These are phyloP conservation scores for Tetheella fluctuosa DNA, from an alignment of 2,888 invertebrate genomes.

Conservation along the genomic window DNA sequence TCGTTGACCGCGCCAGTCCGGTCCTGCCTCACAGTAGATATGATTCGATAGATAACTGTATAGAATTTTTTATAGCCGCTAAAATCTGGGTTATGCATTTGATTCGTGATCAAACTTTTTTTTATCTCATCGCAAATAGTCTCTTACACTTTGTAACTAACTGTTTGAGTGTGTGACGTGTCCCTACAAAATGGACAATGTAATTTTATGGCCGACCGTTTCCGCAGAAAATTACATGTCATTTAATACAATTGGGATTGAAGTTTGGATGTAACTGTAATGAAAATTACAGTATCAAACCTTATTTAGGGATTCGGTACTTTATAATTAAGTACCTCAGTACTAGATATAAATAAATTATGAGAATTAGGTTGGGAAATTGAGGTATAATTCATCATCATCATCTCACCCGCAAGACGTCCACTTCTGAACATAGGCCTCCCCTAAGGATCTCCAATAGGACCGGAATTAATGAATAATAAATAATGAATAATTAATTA, in stretches of 20 bases:
- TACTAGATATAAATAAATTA: neutral
- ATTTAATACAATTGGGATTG: constrained; percentile 27
- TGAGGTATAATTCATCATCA: too few species aligned
- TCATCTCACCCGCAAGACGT: too few species aligned
- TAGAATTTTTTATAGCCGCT: constrained; percentile 69
- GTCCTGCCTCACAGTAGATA: constrained; percentile 71
- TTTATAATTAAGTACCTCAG: neutral
- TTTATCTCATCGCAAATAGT: constrained; percentile 39
- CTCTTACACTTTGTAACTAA: constrained; percentile 43
- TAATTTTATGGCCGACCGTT: constrained; percentile 22
- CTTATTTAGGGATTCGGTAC: neutral
- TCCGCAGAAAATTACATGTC: constrained; percentile 29
- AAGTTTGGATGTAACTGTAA: constrained; percentile 18
- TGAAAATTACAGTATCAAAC: neutral
- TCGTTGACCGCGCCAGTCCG: constrained; percentile 58
- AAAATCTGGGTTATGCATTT: constrained; percentile 70
- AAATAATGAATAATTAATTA: too few species aligned
- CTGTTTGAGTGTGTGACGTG: constrained; percentile 35
- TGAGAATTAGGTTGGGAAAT: too few species aligned
- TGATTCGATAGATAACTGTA: constrained; percentile 82
- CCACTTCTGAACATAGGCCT: too few species aligned
- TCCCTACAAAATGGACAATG: constrained; percentile 19
- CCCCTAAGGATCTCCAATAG: too few species aligned
- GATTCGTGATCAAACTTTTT: constrained; percentile 56
- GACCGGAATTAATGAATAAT: too few species aligned